A percentile compares a stretch with the other conserved stretches of the same genome.
phyloP scores from a whole-genome alignment of 2,113 vertebrate genomes.

The Theristicus caerulescens region DNA sequence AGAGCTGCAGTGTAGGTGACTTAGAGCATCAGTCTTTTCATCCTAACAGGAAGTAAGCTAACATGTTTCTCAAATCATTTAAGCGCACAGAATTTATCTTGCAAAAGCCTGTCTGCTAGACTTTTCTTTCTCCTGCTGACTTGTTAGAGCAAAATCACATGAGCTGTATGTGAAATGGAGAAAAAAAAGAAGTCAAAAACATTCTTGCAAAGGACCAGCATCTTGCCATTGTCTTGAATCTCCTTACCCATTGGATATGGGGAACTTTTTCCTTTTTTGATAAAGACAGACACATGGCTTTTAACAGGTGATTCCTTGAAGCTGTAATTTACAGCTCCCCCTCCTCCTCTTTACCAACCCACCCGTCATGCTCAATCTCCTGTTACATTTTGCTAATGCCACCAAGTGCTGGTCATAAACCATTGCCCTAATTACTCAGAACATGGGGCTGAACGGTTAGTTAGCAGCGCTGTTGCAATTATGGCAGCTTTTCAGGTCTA shows the following conservation, averaged over 20 bases:
- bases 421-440: conserved; percentile 74
- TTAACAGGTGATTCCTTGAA: not conserved
- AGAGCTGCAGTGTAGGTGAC: conserved; percentile 41
- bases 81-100: conserved; percentile 60
- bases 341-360: not conserved
- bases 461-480: conserved; percentile 68
- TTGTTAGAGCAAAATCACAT: not conserved
- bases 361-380: not conserved
- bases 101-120: conserved; percentile 51
- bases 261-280: not conserved
- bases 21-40: conserved; percentile 46
- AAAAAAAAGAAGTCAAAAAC: not conserved
- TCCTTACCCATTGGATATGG: not conserved
- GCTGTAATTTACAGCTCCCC: conserved; percentile 8
- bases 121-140: conserved; percentile 43
- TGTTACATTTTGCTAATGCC: conserved; percentile 67
- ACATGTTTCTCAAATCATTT: conserved; percentile 65
- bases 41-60: conserved; percentile 47
- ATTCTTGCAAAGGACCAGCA: not conserved
- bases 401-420: conserved; percentile 68
- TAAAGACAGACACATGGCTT: not conserved
- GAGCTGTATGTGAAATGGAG: rapidly evolving
- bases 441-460: conserved; percentile 65
- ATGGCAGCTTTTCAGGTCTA: conserved; percentile 70
- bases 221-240: not conserved